Base-by-base conservation (phyloP, 2,888 invertebrate species). In the Tetranychus truncatus region DNA sequence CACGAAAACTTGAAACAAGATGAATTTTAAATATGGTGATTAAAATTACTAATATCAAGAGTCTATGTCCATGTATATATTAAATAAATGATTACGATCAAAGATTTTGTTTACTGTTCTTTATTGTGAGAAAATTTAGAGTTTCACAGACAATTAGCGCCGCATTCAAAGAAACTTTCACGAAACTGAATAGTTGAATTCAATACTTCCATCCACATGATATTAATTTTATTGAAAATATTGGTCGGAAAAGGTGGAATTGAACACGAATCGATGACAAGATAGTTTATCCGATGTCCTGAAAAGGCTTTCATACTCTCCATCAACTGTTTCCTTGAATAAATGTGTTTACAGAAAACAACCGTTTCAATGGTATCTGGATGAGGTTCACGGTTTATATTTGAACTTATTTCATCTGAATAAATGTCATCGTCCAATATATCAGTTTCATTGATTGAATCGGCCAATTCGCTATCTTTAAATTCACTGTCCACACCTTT, bases 1-100 rank as follows among this genome's bases (percentile, higher is more conserved):
- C 86, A 92, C 55, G 95, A 95, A 86, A 55, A 15, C 1, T 6
- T 55, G 55, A 7, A 55, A 6, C 34, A 34, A 34, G 34, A 24
- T 24, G 24, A 24, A 24, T 34, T 34, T 34, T 34, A 34, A 34
- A 34, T 4, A 34, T 34, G 34, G 34, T 34, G 34, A 34, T 34
- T 34, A 1, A 34, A 34, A 34, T 34, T 34, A 5, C 34, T 3
- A 3, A 24, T 24, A 24, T 4, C 34, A 34, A 3, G 34, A 34
- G 34, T 34, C 34, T 34, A 34, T 24, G 34, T 34, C 34, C 34
- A 34, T 34, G 34, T 4, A 2, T 34, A 34, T 4, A 34, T 34
- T 34, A 34, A 34, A 34, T 3, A 34, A 34, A 34, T 34, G 4
- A 34, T 34, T 34, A 34, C 2, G 34, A 34, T 0, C 34, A 34